These are phyloP conservation scores for Neodon shergylaensis DNA, from an alignment of 2,113 vertebrate species.

Conservation along the genomic window DNA sequence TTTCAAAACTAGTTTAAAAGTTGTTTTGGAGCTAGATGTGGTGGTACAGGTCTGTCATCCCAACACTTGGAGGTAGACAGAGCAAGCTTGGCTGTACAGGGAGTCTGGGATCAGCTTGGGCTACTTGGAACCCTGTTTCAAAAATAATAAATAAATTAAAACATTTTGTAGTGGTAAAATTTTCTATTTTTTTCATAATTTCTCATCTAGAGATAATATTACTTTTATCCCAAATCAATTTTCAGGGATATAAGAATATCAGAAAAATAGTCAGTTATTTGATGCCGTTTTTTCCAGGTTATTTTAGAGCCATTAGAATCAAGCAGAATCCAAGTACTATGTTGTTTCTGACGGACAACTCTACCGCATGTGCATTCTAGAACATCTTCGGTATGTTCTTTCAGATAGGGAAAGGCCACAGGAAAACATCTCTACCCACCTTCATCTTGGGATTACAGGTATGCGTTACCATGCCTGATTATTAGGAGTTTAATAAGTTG, in stretches of 20 bases:
- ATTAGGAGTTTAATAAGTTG: neutral
- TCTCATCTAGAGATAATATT: neutral
- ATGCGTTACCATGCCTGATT: neutral
- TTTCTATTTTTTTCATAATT: slow-evolving; percentile 13
- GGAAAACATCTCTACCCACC: neutral
- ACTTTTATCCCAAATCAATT: slow-evolving; percentile 23
- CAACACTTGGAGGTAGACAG: neutral
- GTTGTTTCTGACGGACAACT: slow-evolving; percentile 7
- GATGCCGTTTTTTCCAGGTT: too few relatives aligned
- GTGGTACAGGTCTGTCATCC: neutral
- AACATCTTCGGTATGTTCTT: neutral
- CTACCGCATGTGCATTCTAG: neutral
- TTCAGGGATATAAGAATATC: neutral
- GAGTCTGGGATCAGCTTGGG: neutral
- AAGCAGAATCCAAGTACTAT: neutral
- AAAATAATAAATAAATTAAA: neutral
- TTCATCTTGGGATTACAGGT: neutral
- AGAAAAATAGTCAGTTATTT: neutral
- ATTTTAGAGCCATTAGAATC: neutral
- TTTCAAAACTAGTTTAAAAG: neutral
- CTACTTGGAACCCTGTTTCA: neutral
- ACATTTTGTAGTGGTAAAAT: neutral
- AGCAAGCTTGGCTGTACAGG: neutral
- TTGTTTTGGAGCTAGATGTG: neutral
- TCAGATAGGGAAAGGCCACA: slow-evolving; percentile 24